Percentiles rank a stretch among this genome's conserved stretches.
Conservation (phyloP, 2,797 vertebrate species). For the Trichosurus vulpecula region DNA sequence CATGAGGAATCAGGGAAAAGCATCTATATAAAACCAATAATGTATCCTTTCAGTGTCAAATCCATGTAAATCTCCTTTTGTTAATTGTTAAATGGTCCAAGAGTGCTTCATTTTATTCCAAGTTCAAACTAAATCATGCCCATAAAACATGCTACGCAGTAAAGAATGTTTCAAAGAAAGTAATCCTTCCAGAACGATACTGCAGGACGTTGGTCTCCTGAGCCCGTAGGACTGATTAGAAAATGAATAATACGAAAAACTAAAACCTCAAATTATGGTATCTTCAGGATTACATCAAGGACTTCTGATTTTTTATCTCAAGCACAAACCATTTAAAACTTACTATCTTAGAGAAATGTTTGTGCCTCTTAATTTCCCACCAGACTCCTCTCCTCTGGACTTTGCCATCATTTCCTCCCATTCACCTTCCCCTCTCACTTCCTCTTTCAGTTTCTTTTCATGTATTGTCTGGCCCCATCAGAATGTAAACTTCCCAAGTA, state of each 20-base stretch:
- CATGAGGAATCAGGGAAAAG: neutral
- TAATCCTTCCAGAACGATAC: rapidly evolving
- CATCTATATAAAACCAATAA: neutral
- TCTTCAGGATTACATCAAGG: neutral
- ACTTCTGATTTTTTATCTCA: neutral
- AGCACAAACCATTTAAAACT: neutral
- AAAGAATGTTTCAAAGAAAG: neutral
- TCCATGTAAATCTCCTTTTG: neutral
- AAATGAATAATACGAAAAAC: rapidly evolving
- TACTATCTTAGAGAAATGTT: neutral
- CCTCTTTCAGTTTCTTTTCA: neutral
- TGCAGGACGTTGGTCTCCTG: neutral
- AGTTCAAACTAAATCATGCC: neutral
- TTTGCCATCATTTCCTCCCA: neutral
- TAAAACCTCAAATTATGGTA: neutral
- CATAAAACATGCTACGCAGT: rapidly evolving
- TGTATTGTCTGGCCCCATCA: too few relatives aligned
- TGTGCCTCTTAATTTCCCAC: too few relatives aligned
- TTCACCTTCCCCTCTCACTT: neutral
- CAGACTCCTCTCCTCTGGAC: neutral
- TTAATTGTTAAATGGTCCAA: neutral
- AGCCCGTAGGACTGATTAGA: too few relatives aligned
- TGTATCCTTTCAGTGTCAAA: neutral
- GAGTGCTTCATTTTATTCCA: neutral
- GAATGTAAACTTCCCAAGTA: too few relatives aligned